Conservation (phyloP, 1,140 invertebrate genomes). For the Drosophila punjabiensis region DNA sequence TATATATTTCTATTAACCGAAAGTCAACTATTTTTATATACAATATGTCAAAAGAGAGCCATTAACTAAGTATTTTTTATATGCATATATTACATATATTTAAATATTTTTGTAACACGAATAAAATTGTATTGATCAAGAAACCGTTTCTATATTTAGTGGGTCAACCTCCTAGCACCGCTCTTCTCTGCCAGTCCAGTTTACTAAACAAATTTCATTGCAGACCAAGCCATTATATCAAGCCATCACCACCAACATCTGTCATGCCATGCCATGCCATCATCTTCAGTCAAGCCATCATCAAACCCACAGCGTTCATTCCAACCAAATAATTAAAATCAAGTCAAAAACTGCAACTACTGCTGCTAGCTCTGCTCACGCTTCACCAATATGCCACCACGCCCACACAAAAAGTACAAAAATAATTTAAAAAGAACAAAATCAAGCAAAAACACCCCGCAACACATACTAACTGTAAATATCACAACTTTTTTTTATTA, state of each 20-base stretch:
- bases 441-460: slow-evolving; percentile 64
- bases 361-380: slow-evolving; percentile 62
- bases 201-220: slow-evolving; percentile 79
- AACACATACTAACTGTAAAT: slow-evolving; percentile 84
- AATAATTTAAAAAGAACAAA: slow-evolving; percentile 35
- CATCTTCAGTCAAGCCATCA: slow-evolving; percentile 61
- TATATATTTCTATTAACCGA: slow-evolving; percentile 23
- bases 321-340: slow-evolving; percentile 51
- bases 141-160: slow-evolving; percentile 54
- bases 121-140: slow-evolving; percentile 72
- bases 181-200: slow-evolving; percentile 33
- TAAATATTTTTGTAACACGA: slow-evolving; percentile 76
- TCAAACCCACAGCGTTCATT: slow-evolving; percentile 64
- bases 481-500: slow-evolving; percentile 71
- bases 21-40: slow-evolving; percentile 65
- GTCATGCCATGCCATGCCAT: slow-evolving; percentile 27
- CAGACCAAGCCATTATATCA: slow-evolving; percentile 42
- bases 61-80: slow-evolving; percentile 72
- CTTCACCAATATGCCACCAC: slow-evolving; percentile 48
- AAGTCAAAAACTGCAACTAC: slow-evolving; percentile 61
- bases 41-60: slow-evolving; percentile 47
- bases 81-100: slow-evolving; percentile 55
- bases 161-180: slow-evolving; percentile 9
- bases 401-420: slow-evolving; percentile 54
- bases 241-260: slow-evolving; percentile 31